Conservation (phyloP, 2,113 vertebrate genomes). For the Xiphophorus hellerii region DNA sequence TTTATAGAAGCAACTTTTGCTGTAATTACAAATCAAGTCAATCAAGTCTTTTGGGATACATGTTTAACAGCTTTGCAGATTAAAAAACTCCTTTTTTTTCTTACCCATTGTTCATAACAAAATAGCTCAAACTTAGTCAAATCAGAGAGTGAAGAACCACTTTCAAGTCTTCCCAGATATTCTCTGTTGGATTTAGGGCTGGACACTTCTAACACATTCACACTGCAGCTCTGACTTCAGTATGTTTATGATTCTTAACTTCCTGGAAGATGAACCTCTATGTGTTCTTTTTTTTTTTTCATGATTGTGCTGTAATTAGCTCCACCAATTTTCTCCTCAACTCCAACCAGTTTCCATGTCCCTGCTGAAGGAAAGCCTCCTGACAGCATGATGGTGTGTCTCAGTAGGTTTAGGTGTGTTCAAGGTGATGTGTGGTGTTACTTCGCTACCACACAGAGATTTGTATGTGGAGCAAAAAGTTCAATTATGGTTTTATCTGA, state of each 20-base stretch:
- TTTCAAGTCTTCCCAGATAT: too few species aligned
- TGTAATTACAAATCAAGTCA: neutral
- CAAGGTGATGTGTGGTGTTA: neutral
- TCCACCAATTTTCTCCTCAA: neutral
- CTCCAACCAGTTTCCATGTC: neutral
- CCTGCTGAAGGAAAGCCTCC: neutral
- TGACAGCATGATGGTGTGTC: neutral
- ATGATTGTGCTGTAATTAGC: neutral
- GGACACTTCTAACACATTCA: neutral
- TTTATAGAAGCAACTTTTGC: neutral
- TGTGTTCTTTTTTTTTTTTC: neutral
- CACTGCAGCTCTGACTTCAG: neutral
- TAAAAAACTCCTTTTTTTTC: too few species aligned
- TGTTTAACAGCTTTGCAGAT: neutral
- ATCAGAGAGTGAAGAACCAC: too few species aligned
- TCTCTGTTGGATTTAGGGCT: too few species aligned
- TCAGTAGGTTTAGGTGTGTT: neutral
- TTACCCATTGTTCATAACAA: too few species aligned
- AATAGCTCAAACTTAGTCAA: too few species aligned
- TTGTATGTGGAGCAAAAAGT: neutral
- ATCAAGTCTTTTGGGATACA: neutral
- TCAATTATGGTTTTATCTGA: neutral
- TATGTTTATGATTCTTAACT: neutral
- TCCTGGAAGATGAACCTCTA: neutral
- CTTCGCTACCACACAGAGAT: neutral